These are phyloP conservation scores for Pandemis cinnamomeana DNA, from an alignment of 2,888 invertebrate genomes.

Conservation along the genomic window DNA sequence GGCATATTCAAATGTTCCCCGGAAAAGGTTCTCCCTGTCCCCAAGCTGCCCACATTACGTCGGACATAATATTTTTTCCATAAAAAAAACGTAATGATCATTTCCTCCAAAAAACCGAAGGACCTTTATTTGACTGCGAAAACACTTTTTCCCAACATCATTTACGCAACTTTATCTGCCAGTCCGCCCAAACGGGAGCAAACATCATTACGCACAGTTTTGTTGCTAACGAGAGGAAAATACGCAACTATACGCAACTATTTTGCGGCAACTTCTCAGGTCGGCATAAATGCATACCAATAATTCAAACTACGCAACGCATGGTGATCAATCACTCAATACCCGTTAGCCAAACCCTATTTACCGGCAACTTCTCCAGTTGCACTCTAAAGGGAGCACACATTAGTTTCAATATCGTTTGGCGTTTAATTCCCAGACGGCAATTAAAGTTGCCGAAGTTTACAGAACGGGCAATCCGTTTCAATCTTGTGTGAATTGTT, in stretches of 20 bases:
- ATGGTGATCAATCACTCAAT: slow-evolving; percentile 47
- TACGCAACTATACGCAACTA: slow-evolving; percentile 37
- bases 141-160: slow-evolving; percentile 45
- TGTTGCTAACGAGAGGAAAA: slow-evolving; percentile 39
- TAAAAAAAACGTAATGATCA: slow-evolving; percentile 18
- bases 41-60: slow-evolving; percentile 2
- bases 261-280: slow-evolving; percentile 36
- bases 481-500: slow-evolving; percentile 42
- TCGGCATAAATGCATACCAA: slow-evolving; percentile 41
- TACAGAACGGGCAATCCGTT: slow-evolving; percentile 42
- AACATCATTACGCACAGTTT: slow-evolving; percentile 40
- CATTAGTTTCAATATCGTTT: slow-evolving; percentile 35
- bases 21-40: background rate
- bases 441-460: slow-evolving; percentile 37
- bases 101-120: slow-evolving; percentile 36
- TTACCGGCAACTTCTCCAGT: background rate
- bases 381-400: background rate
- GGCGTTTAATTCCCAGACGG: slow-evolving; percentile 25
- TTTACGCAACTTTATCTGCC: slow-evolving; percentile 36
- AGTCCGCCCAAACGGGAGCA: slow-evolving; percentile 34
- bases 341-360: slow-evolving; percentile 48
- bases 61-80: slow-evolving; percentile 1
- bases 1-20: background rate
- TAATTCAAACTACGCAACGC: slow-evolving; percentile 40
- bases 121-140: slow-evolving; percentile 45